These are phyloP conservation scores for Bambusicola thoracicus DNA, from an alignment of 2,113 vertebrate genomes.

Conservation along the genomic window DNA sequence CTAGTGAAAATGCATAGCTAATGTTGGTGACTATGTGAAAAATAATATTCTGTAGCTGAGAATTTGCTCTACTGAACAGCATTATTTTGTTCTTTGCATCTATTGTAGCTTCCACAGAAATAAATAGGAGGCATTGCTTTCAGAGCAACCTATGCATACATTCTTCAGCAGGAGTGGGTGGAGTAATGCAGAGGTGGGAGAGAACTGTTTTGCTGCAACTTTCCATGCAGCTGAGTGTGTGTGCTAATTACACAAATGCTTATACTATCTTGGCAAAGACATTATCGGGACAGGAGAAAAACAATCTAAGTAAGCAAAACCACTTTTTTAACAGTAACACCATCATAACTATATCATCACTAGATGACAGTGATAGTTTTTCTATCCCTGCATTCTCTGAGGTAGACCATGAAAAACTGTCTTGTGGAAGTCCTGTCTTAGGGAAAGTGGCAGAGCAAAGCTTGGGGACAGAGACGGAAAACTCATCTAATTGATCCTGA, in stretches of 20 bases:
- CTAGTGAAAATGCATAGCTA: too few species aligned
- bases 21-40: too few species aligned
- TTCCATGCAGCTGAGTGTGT: not conserved
- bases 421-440: not conserved
- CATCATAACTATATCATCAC: not conserved
- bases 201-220: not conserved
- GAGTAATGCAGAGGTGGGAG: not conserved
- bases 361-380: fast-evolving
- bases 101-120: too few species aligned
- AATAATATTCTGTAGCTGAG: too few species aligned
- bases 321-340: not conserved
- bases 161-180: not conserved
- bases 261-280: not conserved
- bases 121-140: too few species aligned
- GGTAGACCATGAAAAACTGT: not conserved
- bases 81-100: too few species aligned
- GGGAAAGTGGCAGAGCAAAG: not conserved
- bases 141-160: not conserved
- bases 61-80: too few species aligned
- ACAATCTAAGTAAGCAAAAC: not conserved
- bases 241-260: not conserved
- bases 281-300: not conserved
- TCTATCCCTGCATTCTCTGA: fast-evolving
- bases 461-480: not conserved
- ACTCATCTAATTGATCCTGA: not conserved